Evolutionary conservation across 1,140 invertebrate genomes (phyloP).

Genomic region (Dendroctonus valens): DNA sequence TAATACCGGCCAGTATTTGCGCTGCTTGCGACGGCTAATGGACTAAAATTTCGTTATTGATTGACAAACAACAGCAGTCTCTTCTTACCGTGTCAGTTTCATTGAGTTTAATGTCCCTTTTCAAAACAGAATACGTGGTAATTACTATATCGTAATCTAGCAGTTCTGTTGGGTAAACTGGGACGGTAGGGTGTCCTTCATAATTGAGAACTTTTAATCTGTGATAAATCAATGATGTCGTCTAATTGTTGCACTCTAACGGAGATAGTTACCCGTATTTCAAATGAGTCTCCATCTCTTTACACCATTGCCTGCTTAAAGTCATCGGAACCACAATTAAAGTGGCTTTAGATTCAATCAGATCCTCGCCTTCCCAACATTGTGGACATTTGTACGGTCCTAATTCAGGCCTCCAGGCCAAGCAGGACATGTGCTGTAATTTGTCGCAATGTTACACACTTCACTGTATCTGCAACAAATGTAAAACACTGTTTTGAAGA

Average conservation of each 20-base stretch:
- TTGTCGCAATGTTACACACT: constrained; percentile 59
- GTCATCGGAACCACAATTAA: constrained; percentile 72
- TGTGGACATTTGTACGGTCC: constrained; percentile 61
- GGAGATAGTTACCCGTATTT: constrained; percentile 41
- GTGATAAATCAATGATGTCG: constrained; percentile 1
- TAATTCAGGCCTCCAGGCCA: constrained; percentile 53
- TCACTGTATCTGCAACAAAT: constrained; percentile 36
- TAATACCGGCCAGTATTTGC: constrained; percentile 60
- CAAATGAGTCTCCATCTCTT: constrained; percentile 72
- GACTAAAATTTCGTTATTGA: constrained; percentile 24
- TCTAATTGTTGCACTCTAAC: constrained; percentile 2
- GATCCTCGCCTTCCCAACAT: constrained; percentile 58
- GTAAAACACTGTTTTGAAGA: constrained; percentile 1
- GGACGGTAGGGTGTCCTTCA: constrained; percentile 56
- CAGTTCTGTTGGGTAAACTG: constrained; percentile 65
- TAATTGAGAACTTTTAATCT: constrained; percentile 60
- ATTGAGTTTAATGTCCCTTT: constrained; percentile 59
- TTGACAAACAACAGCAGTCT: constrained; percentile 3
- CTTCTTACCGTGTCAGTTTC: constrained; percentile 39
- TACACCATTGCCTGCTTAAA: constrained; percentile 71
- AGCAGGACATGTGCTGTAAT: constrained; percentile 62
- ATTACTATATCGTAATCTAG: constrained; percentile 72
- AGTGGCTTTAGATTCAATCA: constrained; percentile 61
- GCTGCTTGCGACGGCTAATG: constrained; percentile 54
- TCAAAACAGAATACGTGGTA: constrained; percentile 68